Conservation (phyloP, 2,797 vertebrate genomes). For the Mallotus villosus region DNA sequence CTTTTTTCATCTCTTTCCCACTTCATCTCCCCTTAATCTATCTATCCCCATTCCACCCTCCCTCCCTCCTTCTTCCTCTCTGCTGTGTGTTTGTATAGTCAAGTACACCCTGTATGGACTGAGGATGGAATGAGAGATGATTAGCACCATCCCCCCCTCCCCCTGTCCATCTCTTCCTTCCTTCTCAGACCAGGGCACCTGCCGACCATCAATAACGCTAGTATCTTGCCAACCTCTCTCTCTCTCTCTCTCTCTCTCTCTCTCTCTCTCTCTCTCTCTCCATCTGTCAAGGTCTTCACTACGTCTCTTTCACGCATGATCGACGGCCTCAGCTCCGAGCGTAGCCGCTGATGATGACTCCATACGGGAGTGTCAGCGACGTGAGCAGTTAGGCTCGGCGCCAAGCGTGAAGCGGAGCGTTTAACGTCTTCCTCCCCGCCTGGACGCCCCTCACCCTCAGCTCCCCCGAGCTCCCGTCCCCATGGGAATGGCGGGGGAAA, state of each 20-base stretch:
- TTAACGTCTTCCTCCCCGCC: too few species aligned
- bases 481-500: too few species aligned
- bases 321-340: slow-evolving; percentile 16
- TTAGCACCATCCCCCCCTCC: not conserved
- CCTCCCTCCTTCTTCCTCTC: not conserved
- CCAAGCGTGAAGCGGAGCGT: slow-evolving; percentile 13
- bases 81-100: not conserved
- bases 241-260: not conserved
- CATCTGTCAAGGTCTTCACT: slow-evolving; percentile 1
- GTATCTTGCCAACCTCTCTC: not conserved
- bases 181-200: not conserved
- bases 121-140: not conserved
- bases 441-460: too few species aligned
- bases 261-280: not conserved
- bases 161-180: too few species aligned
- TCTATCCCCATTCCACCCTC: not conserved
- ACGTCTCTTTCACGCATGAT: slow-evolving; percentile 29
- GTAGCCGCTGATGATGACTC: slow-evolving; percentile 1
- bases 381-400: not conserved
- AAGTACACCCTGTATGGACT: not conserved
- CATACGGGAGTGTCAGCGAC: slow-evolving; percentile 15
- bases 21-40: not conserved
- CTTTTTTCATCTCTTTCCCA: not conserved
- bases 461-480: too few species aligned
- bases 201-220: not conserved